A percentile compares a stretch with the other conserved stretches of the same genome.
These are phyloP conservation scores for Lissonota sp. DNA, from an alignment of 2,888 invertebrate genomes.

Conservation along the genomic window DNA sequence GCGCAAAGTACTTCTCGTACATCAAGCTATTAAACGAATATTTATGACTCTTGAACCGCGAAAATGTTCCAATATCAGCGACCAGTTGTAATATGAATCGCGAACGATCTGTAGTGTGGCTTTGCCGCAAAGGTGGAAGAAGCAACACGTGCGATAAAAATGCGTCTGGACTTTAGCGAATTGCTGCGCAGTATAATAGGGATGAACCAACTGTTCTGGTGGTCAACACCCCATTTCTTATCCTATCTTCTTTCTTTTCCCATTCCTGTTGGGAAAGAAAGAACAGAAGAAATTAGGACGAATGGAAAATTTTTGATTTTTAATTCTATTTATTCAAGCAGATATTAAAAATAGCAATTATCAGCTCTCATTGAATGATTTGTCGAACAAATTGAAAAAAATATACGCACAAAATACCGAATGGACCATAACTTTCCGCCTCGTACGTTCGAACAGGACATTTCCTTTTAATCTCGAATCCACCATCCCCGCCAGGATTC, in stretches of 20 bases:
- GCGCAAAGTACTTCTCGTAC: conserved; percentile 71
- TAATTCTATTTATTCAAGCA: no score
- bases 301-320: no score
- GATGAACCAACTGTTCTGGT: background rate
- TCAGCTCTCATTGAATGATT: conserved; percentile 22
- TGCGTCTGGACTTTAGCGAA: background rate
- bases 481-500: background rate
- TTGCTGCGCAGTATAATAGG: background rate
- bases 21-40: conserved; percentile 76
- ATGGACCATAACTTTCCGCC: background rate
- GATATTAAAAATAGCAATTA: no score
- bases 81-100: background rate
- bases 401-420: background rate
- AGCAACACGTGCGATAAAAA: conserved; percentile 36
- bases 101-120: background rate
- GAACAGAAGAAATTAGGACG: background rate
- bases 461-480: conserved; percentile 10
- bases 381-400: no score
- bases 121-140: background rate
- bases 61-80: conserved; percentile 24
- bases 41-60: conserved; percentile 66
- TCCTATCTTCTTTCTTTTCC: background rate
- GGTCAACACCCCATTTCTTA: background rate
- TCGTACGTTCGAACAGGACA: conserved; percentile 8
- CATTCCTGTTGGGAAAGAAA: background rate